A percentile compares a stretch with the other conserved stretches of the same genome.
These are phyloP conservation scores for Drosophila atripex DNA, from an alignment of 2,888 invertebrate genomes.

Conservation along the genomic window DNA sequence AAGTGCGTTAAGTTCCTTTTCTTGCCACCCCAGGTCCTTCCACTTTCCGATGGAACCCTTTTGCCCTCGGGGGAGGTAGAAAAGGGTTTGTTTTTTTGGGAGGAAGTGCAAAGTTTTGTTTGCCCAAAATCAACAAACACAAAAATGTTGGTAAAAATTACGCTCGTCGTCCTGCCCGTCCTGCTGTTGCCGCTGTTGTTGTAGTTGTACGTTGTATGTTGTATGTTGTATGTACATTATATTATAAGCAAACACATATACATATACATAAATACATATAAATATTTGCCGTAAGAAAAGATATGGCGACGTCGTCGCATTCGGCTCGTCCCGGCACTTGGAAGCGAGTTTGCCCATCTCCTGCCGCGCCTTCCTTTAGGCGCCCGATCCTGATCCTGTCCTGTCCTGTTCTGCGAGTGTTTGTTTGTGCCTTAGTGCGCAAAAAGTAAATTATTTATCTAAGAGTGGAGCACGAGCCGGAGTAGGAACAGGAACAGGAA, in stretches of 20 bases:
- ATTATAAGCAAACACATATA: conserved; percentile 72
- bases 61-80: conserved; percentile 26
- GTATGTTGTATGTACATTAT: conserved; percentile 53
- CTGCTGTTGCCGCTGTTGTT: conserved; percentile 11
- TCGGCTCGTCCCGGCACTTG: not conserved
- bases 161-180: conserved; percentile 1
- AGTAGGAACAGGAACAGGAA: not conserved
- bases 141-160: conserved; percentile 50
- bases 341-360: not conserved
- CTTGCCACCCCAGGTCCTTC: conserved; percentile 1
- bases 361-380: not conserved
- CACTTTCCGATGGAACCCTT: not conserved
- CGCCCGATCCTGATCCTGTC: conserved; percentile 10
- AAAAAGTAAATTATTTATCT: conserved; percentile 81
- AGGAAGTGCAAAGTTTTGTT: conserved; percentile 70
- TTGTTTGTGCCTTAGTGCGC: conserved; percentile 79
- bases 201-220: conserved; percentile 16
- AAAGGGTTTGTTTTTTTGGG: conserved; percentile 56
- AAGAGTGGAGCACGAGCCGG: conserved; percentile 52
- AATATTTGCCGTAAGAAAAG: conserved; percentile 69
- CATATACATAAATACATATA: conserved; percentile 53
- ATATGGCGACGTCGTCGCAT: conserved; percentile 67
- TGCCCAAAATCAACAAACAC: conserved; percentile 70
- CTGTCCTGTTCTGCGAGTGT: conserved; percentile 33
- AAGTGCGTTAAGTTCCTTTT: conserved; percentile 50